Evolutionary conservation across 2,113 vertebrate species (phyloP).

Genomic region (Engraulis encrasicolus): DNA sequence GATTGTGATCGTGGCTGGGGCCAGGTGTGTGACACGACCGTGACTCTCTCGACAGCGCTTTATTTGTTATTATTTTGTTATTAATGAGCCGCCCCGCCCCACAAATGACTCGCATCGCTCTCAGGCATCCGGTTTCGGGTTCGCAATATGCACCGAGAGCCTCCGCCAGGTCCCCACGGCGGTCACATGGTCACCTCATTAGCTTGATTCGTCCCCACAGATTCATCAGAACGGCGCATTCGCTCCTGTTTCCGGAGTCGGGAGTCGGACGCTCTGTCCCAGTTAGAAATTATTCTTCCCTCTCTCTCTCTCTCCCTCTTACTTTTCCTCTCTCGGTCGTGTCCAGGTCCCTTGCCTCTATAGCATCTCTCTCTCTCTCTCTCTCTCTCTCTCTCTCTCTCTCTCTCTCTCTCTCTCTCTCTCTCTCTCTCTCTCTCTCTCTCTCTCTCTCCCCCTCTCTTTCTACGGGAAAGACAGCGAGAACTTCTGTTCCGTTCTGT

Average conservation of each 20-base stretch:
- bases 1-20: too few species aligned
- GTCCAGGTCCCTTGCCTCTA: slow-evolving; percentile 61
- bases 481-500: too few species aligned
- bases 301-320: too few species aligned
- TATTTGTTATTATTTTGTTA: slow-evolving; percentile 63
- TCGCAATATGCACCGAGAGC: slow-evolving; percentile 27
- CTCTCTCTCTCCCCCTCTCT: too few species aligned
- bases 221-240: slow-evolving; percentile 65
- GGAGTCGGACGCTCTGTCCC: slow-evolving; percentile 67
- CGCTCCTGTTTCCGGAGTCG: too few species aligned
- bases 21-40: slow-evolving; percentile 51
- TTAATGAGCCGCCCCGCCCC: slow-evolving; percentile 68
- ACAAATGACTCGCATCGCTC: slow-evolving; percentile 45
- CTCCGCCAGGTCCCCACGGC: slow-evolving; percentile 7
- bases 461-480: slow-evolving; percentile 45
- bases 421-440: too few species aligned
- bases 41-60: slow-evolving; percentile 53
- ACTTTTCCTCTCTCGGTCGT: slow-evolving; percentile 59
- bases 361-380: slow-evolving; percentile 65
- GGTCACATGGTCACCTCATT: slow-evolving; percentile 66
- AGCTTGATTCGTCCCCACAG: slow-evolving; percentile 62
- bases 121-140: slow-evolving; percentile 37
- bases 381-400: too few species aligned
- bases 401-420: too few species aligned
- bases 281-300: slow-evolving; percentile 66